Conservation (phyloP, 35 echinoderm and acorn worm species). For the Patiria miniata region DNA sequence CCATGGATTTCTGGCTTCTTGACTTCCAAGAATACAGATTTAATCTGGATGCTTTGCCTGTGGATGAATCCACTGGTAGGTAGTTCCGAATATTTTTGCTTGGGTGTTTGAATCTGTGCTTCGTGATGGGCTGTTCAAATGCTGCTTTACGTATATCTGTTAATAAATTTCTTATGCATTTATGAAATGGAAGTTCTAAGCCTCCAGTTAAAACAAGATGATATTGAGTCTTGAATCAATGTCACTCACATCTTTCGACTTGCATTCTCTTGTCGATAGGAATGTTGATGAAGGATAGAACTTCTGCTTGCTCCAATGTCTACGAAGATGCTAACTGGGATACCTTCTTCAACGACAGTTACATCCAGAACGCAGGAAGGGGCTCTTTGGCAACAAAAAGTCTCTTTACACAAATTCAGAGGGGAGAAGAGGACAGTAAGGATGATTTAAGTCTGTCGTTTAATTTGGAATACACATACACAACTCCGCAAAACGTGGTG, state of each 20-base stretch:
- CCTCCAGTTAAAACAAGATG: no score
- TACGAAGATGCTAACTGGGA: constrained; percentile 55
- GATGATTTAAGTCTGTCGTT: no score
- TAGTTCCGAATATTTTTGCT: not conserved
- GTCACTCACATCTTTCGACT: no score
- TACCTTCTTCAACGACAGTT: constrained; percentile 63
- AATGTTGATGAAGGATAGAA: constrained; percentile 30
- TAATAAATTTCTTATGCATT: no score
- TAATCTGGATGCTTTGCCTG: constrained; percentile 52
- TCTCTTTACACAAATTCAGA: constrained; percentile 57
- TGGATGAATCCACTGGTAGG: constrained; percentile 70
- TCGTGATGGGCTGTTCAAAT: no score
- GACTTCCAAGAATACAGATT: constrained; percentile 78
- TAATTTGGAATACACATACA: no score
- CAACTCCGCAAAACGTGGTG: no score
- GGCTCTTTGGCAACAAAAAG: constrained; percentile 33
- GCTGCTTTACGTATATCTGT: no score
- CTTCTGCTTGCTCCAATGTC: constrained; percentile 75
- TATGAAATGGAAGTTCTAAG: no score
- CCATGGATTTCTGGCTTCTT: constrained; percentile 68
- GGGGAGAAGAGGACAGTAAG: constrained; percentile 49
- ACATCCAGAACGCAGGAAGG: constrained; percentile 42
- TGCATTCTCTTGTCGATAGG: not conserved
- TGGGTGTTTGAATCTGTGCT: no score
- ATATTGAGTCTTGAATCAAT: no score